phyloP scores from a whole-genome alignment of 2,888 invertebrate species.

The Lasioglossum leucozonium region DNA sequence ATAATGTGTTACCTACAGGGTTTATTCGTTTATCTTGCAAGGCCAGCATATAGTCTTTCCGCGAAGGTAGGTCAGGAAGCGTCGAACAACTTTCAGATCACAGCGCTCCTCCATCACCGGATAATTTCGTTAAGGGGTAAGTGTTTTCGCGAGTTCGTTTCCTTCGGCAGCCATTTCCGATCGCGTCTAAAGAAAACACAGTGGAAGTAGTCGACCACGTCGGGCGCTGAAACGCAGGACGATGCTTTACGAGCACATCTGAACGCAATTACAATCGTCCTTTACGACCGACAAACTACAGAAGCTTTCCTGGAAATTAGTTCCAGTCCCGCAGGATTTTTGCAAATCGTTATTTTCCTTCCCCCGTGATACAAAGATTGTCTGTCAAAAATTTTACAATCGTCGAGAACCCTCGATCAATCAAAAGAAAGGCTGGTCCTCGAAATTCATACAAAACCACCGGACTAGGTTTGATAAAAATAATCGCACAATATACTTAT shows the following conservation, averaged over 20 bases:
- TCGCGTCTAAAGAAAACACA: constrained; percentile 56
- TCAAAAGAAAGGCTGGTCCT: neutral
- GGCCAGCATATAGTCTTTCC: neutral
- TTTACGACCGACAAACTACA: constrained; percentile 43
- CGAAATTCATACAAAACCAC: neutral
- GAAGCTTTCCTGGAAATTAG: constrained; percentile 53
- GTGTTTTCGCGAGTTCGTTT: constrained; percentile 46
- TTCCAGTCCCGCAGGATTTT: constrained; percentile 35
- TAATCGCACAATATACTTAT: neutral
- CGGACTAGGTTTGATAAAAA: neutral
- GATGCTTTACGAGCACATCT: constrained; percentile 50
- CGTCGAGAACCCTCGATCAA: neutral
- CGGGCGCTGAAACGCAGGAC: constrained; percentile 32
- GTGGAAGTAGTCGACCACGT: constrained; percentile 12
- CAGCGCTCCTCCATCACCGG: neutral
- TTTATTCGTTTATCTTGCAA: neutral
- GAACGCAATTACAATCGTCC: constrained; percentile 54
- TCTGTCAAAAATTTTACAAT: neutral
- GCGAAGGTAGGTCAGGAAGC: neutral
- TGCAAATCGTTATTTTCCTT: neutral
- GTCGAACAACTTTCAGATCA: constrained; percentile 20
- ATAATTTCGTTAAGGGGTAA: constrained; percentile 42
- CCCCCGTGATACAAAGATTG: neutral
- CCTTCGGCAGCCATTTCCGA: constrained; percentile 20
- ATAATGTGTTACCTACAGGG: neutral